phyloP scores from a whole-genome alignment of 2,888 invertebrate species.

The Drosophila anomalata region DNA sequence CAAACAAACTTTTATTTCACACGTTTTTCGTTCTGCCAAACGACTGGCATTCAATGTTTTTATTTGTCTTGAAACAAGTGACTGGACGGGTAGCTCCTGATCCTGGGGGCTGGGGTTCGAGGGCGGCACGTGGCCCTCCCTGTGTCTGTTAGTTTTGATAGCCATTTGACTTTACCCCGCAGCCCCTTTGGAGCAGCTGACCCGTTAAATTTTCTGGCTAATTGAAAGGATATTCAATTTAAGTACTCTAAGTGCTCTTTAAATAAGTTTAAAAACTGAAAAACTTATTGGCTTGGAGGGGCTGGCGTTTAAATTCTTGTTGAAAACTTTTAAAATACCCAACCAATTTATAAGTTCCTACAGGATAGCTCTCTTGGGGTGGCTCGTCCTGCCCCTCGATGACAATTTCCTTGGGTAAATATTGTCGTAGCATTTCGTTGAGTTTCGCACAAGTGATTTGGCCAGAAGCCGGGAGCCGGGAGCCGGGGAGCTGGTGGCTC shows the following conservation, averaged over 20 bases:
- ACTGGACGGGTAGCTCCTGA: constrained; percentile 34
- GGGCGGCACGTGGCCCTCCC: constrained; percentile 62
- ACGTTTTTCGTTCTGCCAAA: constrained; percentile 66
- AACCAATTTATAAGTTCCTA: constrained; percentile 31
- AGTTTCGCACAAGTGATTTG: constrained; percentile 75
- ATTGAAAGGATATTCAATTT: constrained; percentile 37
- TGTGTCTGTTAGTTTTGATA: constrained; percentile 71
- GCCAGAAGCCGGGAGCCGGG: constrained; percentile 42
- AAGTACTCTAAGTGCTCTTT: constrained; percentile 5
- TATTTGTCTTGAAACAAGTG: constrained; percentile 75
- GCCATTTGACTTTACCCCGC: constrained; percentile 60
- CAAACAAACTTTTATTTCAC: constrained; percentile 76
- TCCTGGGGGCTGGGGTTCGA: constrained; percentile 6
- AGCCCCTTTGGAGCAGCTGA: constrained; percentile 47
- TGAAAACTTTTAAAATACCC: constrained; percentile 4
- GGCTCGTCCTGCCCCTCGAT: constrained; percentile 15
- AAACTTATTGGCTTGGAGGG: neutral
- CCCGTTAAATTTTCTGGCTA: constrained; percentile 68
- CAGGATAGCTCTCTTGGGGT: constrained; percentile 30
- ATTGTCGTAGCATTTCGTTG: constrained; percentile 79
- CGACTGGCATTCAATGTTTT: constrained; percentile 40
- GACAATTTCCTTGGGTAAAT: constrained; percentile 78
- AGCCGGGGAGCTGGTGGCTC: constrained; percentile 30
- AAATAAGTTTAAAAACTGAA: no score
- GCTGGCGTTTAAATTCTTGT: constrained; percentile 5